Conservation (phyloP, 23 tunicate genomes). For the Botrylloides violaceus region DNA sequence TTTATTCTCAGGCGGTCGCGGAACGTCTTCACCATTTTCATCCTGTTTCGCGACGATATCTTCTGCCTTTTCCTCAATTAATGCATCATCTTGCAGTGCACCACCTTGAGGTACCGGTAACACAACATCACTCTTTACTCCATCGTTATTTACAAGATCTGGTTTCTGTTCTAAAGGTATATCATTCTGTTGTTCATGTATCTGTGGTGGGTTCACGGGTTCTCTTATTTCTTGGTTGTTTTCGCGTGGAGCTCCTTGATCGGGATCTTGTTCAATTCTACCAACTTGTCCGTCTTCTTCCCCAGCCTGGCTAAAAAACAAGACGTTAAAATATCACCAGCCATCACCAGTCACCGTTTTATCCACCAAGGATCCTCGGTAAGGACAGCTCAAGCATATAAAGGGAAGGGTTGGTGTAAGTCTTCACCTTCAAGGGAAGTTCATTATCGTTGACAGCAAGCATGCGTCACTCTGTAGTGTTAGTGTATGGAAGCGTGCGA, state of each 20-base stretch:
- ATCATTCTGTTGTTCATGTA: not conserved
- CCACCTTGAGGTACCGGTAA: no score
- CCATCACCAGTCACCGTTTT: not conserved
- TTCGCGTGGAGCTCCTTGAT: not conserved
- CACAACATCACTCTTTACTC: not conserved
- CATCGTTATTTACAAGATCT: not conserved
- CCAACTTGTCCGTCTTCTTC: slow-evolving; percentile 6
- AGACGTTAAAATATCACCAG: not conserved
- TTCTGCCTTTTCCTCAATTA: not conserved
- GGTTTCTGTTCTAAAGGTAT: not conserved
- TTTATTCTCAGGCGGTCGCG: not conserved
- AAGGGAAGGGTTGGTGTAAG: not conserved
- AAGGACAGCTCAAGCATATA: not conserved
- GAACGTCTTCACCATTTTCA: not conserved
- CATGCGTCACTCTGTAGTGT: no score
- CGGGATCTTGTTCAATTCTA: not conserved
- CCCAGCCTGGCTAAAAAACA: slow-evolving; percentile 18
- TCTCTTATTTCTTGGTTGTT: not conserved
- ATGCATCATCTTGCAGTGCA: not conserved
- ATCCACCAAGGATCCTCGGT: not conserved
- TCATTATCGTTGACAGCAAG: no score
- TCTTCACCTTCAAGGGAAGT: not conserved
- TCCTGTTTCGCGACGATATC: no score
- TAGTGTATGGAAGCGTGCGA: no score
- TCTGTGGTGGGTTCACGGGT: no score